Conservation (phyloP, 2,888 invertebrate species). For the Pammene aurita region DNA sequence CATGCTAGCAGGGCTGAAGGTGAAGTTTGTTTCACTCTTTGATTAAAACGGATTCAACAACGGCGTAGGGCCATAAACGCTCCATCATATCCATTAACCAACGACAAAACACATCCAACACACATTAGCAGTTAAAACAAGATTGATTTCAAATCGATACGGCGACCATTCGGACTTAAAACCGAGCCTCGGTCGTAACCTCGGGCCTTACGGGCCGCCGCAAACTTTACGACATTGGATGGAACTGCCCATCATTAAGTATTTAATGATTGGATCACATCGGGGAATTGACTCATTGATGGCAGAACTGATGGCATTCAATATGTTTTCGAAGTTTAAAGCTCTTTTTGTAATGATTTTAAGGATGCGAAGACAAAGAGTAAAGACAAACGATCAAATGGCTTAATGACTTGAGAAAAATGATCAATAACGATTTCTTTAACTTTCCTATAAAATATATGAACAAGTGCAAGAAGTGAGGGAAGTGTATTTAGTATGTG, state of each 20-base stretch:
- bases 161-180: slow-evolving; percentile 28
- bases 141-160: slow-evolving; percentile 33
- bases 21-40: not conserved
- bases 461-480: too few relatives aligned
- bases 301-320: not conserved
- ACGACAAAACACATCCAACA: slow-evolving; percentile 20
- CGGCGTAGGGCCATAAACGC: not conserved
- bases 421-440: slow-evolving; percentile 9
- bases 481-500: too few relatives aligned
- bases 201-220: slow-evolving; percentile 31
- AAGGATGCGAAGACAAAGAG: not conserved
- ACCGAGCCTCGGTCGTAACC: slow-evolving; percentile 42
- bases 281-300: slow-evolving; percentile 27
- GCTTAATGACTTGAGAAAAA: slow-evolving; percentile 1
- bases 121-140: slow-evolving; percentile 19
- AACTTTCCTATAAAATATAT: too few relatives aligned
- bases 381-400: too few relatives aligned
- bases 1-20: not conserved
- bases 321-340: slow-evolving; percentile 8
- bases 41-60: not conserved
- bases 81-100: slow-evolving; percentile 6
- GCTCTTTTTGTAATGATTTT: not conserved
- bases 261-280: slow-evolving; percentile 45
- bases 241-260: slow-evolving; percentile 43
- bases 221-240: slow-evolving; percentile 44